Evolutionary conservation across 2,888 invertebrate species (phyloP), one percentile per base, ranked within the genome.

Genomic region (Ornithoptera alexandrae): DNA sequence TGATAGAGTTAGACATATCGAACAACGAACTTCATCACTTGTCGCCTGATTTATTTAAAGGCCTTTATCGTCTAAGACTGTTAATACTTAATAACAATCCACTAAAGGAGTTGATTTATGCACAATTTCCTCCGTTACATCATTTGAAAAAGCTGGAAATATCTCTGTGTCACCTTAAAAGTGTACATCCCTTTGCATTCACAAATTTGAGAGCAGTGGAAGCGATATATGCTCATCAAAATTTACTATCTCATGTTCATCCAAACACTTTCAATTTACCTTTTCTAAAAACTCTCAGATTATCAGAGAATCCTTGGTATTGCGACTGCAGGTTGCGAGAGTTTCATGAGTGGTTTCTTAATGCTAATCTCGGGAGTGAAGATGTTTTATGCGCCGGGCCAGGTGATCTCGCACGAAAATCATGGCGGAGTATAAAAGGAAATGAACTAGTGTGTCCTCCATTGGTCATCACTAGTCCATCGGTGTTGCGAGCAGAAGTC

Each of bases 241-340:
- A 97, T 86, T 93, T 94, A 72, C 95, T 98, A 74, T 93, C 95
- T 20, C 94, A 94, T 78, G 93, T 98, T 36, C 91, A 92, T 75
- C 86, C 85, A 72, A 85, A 88, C 65, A 91, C 92, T 1, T 91
- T 92, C 67, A 90, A 92, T 75, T 82, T 92, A 58, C 90, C 91
- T 5, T 79, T 86, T 68, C 91, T 98, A 63, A 97, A 97, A 90
- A 96, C 97, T 4, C 90, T 98, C 20, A 94, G 95, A 17, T 86
- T 98, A 67, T 96, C 97, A 74, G 96, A 96, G 50, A 98, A 98
- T 84, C 97, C 96, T 10, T 98, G 98, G 98, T 94, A 94, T 75
- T 98, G 98, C 84, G 97, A 98, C 87, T 98, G 98, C 86, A 94
- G 96, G 77, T 86, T 98, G 73, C 94, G 96, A 66, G 95, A 95